A percentile compares a stretch with the other conserved stretches of the same genome.
Conservation (phyloP, 2,113 vertebrate species). For the Oncorhynchus nerka region DNA sequence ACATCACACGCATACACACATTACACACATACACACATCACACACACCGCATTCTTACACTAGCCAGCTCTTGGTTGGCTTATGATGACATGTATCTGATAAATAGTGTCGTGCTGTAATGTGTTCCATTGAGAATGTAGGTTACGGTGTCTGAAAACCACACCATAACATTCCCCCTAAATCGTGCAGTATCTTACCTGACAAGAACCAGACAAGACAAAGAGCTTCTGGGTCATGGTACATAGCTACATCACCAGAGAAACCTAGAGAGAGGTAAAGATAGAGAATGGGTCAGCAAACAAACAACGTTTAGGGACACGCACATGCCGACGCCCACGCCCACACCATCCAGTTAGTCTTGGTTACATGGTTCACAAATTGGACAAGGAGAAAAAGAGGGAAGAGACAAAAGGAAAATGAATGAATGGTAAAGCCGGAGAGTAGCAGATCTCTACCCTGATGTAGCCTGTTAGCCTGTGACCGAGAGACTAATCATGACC, state of each 20-base stretch:
- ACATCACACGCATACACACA: too few relatives aligned
- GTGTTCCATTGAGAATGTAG: too few relatives aligned
- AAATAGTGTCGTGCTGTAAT: too few relatives aligned
- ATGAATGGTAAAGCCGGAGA: too few relatives aligned
- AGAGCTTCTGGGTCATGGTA: slow-evolving; percentile 47
- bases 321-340: neutral
- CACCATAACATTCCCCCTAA: neutral
- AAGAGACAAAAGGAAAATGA: neutral
- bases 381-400: neutral
- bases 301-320: slow-evolving; percentile 4
- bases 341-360: neutral
- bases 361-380: neutral
- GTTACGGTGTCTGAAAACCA: too few relatives aligned
- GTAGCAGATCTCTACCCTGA: too few relatives aligned
- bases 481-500: neutral
- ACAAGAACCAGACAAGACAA: slow-evolving; percentile 5
- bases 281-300: slow-evolving; percentile 13
- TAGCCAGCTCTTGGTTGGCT: too few relatives aligned
- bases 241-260: slow-evolving; percentile 57
- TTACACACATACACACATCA: too few relatives aligned
- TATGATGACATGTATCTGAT: too few relatives aligned
- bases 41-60: too few relatives aligned
- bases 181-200: neutral
- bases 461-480: neutral
- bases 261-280: slow-evolving; percentile 35